A percentile compares a stretch with the other conserved stretches of the same genome.
These are phyloP conservation scores for Musca vetustissima DNA, from an alignment of 1,140 invertebrate genomes.

Conservation along the genomic window DNA sequence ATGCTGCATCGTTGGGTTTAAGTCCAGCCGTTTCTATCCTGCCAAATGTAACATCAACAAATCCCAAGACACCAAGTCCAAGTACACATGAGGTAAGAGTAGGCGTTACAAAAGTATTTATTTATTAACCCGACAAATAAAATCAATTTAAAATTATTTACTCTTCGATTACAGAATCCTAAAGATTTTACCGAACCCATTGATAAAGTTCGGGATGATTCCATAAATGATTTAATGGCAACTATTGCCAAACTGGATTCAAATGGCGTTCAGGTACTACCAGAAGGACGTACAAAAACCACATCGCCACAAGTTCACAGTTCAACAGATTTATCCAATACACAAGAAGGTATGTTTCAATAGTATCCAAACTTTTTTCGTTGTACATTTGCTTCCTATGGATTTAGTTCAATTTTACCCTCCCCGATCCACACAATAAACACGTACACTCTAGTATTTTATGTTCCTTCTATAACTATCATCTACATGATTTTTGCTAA, in stretches of 20 bases:
- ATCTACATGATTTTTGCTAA: too few species aligned
- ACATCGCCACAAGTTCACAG: constrained; percentile 65
- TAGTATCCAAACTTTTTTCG: background rate
- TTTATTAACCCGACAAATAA: too few species aligned
- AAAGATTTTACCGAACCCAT: constrained; percentile 60
- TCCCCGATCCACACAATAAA: background rate
- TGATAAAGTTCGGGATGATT: constrained; percentile 79
- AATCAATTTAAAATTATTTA: too few species aligned
- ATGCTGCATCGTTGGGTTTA: constrained; percentile 46
- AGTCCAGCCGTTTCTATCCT: constrained; percentile 50
- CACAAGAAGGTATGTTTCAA: constrained; percentile 48
- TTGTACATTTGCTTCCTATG: background rate
- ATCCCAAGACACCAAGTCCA: constrained; percentile 80
- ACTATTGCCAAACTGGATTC: constrained; percentile 82
- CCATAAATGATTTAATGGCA: constrained; percentile 80
- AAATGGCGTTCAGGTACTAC: constrained; percentile 74
- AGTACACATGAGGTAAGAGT: constrained; percentile 59
- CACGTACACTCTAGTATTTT: background rate
- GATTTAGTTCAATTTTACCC: background rate
- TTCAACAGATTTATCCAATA: constrained; percentile 61
- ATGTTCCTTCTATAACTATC: too few species aligned
- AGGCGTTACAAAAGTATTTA: background rate
- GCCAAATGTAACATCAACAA: constrained; percentile 71
- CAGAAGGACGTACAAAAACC: constrained; percentile 58
- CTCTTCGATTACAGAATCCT: constrained; percentile 36